Evolutionary conservation across 2,113 vertebrate genomes (phyloP), one percentile per base, ranked within the genome.

Genomic region (Synodontis membranacea): DNA sequence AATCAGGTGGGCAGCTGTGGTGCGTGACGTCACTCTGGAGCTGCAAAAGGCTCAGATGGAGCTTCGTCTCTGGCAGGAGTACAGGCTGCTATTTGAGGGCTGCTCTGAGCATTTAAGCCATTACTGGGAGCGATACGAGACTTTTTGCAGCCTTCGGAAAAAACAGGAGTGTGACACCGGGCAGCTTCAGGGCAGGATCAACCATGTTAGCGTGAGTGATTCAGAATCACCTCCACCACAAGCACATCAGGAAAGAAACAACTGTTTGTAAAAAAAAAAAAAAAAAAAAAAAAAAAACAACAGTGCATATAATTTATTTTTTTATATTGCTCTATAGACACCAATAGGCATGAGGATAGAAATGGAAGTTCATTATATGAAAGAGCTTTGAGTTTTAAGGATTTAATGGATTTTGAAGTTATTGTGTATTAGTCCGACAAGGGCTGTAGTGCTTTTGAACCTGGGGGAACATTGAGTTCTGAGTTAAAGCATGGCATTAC

Each of bases 21-120:
- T 93, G 79, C 94, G 94, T 90, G 94, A 95, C 25, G 60, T 97
- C 0, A 62, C 91, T 28, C 93, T 95, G 1, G 93, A 95, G 62
- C 80, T 95, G 39, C 85, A 70, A 39, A 91, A 92, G 84, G 92
- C 93, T 0, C 91, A 88, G 54, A 84, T 89, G 3, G 91, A 89
- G 5, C 86, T 95, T 23, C 92, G 91, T 56, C 92, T 96, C 75
- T 98, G 96, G 97, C 93, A 93, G 87, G 91, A 93, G 17, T 96
- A 94, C 17, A 25, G 64, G 70, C 42, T n/a, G 3, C 84, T 89
- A 34, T 94, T 91, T 8, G 21, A 85, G 0, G 92, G 91, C 68
- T 90, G 93, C 42, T 82, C 89, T 80, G 60, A 82, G 56, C 89
- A 70, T 68, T 88, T 98, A 75, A 84, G 91, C 25, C 92, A 90